Base-by-base conservation (phyloP, 2,113 vertebrate species). In the Desmodus rotundus region DNA sequence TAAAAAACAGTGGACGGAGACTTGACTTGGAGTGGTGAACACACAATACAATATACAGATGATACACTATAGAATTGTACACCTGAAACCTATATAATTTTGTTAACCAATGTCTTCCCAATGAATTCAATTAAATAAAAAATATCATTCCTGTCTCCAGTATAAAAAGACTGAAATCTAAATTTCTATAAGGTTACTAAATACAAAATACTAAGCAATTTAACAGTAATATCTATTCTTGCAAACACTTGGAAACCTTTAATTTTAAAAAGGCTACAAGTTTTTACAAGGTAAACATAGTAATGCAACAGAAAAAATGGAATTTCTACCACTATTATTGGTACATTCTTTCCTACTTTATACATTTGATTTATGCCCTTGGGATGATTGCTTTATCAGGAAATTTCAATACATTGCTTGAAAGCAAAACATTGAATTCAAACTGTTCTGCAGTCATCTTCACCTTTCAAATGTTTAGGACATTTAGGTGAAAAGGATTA, bases 391-490 rank as follows among this genome's bases (percentile, higher is more conserved):
- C 82, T 97, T 97, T 95, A 72, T 92, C 84, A 95, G 89, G 95
- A 91, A 97, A 97, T 91, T 95, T 97, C 20, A 92, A 90, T 95
- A 96, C 50, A 74, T 78, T 45, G 19, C 80, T 96, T 72, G 65
- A 95, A 97, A 70, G 88, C 26, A 87, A 94, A 97, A 95, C 67
- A 96, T 94, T 97, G 31, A 91, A 90, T 96, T 97, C 47, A 93
- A 95, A 90, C 73, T 96, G 65, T 82, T 97, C 36, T 94, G 67
- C 15, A 95, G 81, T 95, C 89, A 90, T 96, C 63, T 97, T 97
- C 45, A 90, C 92, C 68, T 98, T 97, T 97, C 76, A 94, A 97
- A 90, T 68, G 93, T 67, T 97, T 97, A 97, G 93, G 97, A 93
- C 19, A 96, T 93, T 90, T 73, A 96, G 92, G 45, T 56, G 87